A percentile compares a stretch with the other conserved stretches of the same genome.
These are phyloP conservation scores for Corella eumyota DNA, from an alignment of 23 tunicate species.

Conservation along the genomic window DNA sequence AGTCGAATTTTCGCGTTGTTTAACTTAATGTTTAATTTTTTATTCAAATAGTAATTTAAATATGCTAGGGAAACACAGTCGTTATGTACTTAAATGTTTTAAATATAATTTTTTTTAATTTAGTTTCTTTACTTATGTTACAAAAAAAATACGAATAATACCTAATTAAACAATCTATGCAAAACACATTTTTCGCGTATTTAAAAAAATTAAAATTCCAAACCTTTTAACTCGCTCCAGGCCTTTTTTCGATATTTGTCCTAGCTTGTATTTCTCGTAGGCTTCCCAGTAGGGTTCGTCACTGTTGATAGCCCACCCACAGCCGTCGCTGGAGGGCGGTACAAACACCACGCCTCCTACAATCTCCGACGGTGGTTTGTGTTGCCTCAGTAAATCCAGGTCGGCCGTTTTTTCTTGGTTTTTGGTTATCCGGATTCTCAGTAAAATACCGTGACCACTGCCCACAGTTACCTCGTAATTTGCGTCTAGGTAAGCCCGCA, in stretches of 20 bases:
- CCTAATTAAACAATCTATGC: no score
- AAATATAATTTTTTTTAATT: no score
- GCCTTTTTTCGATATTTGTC: constrained; percentile 46
- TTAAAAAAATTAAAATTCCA: not conserved
- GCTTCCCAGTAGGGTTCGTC: constrained; percentile 73
- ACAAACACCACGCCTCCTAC: constrained; percentile 78
- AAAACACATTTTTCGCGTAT: no score
- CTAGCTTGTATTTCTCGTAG: constrained; percentile 43
- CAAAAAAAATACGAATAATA: no score
- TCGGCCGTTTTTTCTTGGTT: not conserved
- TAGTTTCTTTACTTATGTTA: no score
- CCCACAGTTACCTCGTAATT: constrained; percentile 67
- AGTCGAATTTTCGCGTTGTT: not conserved
- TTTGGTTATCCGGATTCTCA: constrained; percentile 1
- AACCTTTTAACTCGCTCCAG: constrained; percentile 41
- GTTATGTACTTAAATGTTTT: no score
- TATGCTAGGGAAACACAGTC: no score
- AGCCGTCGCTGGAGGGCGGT: constrained; percentile 64
- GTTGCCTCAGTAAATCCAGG: not conserved
- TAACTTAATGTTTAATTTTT: no score
- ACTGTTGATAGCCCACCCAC: constrained; percentile 49
- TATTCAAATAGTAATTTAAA: no score
- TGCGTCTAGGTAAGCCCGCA: constrained; percentile 77
- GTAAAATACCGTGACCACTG: constrained; percentile 47
- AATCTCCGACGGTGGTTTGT: constrained; percentile 3